A percentile compares a stretch with the other conserved stretches of the same genome.
These are phyloP conservation scores for Helobdella robusta DNA, from an alignment of 2,888 invertebrate genomes.

Conservation along the genomic window DNA sequence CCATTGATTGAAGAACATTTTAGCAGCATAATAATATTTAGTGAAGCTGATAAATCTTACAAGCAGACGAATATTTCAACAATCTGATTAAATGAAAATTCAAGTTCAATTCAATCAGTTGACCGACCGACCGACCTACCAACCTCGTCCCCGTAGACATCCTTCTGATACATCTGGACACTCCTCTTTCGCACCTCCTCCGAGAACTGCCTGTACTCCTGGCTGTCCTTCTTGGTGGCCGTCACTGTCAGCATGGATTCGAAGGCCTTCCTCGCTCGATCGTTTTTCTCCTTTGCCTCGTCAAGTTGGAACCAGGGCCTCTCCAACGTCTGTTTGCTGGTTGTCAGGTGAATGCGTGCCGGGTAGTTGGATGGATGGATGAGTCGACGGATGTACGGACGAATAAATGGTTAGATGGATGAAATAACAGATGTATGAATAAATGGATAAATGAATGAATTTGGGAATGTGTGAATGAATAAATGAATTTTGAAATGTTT, in stretches of 20 bases:
- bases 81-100: too few species aligned
- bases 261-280: slow-evolving; percentile 52
- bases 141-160: slow-evolving; percentile 46
- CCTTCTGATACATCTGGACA: slow-evolving; percentile 39
- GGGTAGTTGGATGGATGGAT: not conserved
- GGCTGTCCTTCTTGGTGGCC: slow-evolving; percentile 44
- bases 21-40: too few species aligned
- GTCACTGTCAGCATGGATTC: slow-evolving; percentile 47
- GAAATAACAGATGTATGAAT: too few species aligned
- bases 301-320: slow-evolving; percentile 76
- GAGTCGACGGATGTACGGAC: not conserved
- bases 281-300: slow-evolving; percentile 71
- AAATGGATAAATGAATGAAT: not conserved
- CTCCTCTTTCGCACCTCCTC: slow-evolving; percentile 44
- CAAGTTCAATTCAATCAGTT: too few species aligned
- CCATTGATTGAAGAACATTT: too few species aligned
- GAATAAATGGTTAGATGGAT: not conserved
- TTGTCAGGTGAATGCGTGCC: not conserved
- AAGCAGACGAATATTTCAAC: too few species aligned
- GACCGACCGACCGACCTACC: too few species aligned
- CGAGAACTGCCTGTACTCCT: slow-evolving; percentile 42
- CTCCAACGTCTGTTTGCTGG: slow-evolving; percentile 47
- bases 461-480: not conserved
- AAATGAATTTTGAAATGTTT: not conserved
- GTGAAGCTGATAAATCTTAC: too few species aligned